Conservation (phyloP, 2,888 invertebrate species). For the Rhingia rostrata region DNA sequence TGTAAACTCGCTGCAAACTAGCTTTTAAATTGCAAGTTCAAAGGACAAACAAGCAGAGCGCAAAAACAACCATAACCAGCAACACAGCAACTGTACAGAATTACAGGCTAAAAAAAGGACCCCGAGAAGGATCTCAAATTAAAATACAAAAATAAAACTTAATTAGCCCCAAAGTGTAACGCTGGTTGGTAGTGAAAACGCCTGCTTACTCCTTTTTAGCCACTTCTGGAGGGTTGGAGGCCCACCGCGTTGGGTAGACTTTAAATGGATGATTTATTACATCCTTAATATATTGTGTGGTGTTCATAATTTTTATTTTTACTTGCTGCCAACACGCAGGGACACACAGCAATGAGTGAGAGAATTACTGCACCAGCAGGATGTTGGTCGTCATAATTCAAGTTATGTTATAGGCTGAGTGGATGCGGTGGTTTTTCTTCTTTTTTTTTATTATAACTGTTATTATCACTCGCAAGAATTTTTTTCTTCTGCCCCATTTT, state of each 20-base stretch:
- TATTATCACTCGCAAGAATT: conserved; percentile 57
- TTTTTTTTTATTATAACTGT: conserved; percentile 52
- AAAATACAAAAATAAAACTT: conserved; percentile 72
- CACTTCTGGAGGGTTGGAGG: conserved; percentile 8
- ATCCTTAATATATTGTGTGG: conserved; percentile 66
- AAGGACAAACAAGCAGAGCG: conserved; percentile 61
- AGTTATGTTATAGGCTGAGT: conserved; percentile 48
- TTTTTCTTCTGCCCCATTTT: conserved; percentile 4
- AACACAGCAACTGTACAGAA: conserved; percentile 1
- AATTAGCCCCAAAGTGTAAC: conserved; percentile 64
- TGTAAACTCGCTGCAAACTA: conserved; percentile 16
- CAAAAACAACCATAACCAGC: conserved; percentile 43
- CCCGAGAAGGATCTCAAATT: conserved; percentile 54
- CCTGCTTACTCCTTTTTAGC: conserved; percentile 27
- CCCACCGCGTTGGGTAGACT: conserved; percentile 22
- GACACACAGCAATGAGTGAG: conserved; percentile 57
- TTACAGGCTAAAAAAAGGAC: conserved; percentile 8
- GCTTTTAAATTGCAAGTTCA: conserved; percentile 50
- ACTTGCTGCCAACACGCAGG: conserved; percentile 44
- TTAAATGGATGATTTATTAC: conserved; percentile 73
- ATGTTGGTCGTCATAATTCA: conserved; percentile 69
- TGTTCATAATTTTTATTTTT: conserved; percentile 52
- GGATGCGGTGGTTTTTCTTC: conserved; percentile 23
- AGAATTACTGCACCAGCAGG: conserved; percentile 65
- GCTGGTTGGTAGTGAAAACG: conserved; percentile 1